Conservation (phyloP, 2,888 invertebrate species). For the Andrena dorsata region DNA sequence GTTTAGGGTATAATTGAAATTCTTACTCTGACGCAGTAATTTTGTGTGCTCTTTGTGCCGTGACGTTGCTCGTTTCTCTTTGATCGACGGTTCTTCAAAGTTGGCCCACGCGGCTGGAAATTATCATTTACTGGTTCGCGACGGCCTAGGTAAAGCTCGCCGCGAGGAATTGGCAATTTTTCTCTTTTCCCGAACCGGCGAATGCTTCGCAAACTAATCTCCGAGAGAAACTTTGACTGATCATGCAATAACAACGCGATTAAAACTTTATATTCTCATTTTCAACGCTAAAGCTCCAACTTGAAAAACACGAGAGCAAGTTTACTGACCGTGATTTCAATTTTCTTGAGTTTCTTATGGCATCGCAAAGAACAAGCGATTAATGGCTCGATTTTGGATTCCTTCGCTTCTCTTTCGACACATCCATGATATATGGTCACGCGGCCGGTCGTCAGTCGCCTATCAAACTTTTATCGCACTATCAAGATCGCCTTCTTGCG, state of each 20-base stretch:
- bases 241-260: background rate
- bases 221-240: background rate
- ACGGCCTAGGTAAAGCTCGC: background rate
- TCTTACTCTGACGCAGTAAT: conserved; percentile 67
- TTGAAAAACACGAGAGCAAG: too few species aligned
- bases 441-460: background rate
- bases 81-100: conserved; percentile 67
- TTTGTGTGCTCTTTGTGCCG: conserved; percentile 62
- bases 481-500: conserved; percentile 9
- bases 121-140: conserved; percentile 56
- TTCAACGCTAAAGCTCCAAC: background rate
- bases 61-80: conserved; percentile 47
- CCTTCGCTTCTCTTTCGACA: background rate
- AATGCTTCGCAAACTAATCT: background rate
- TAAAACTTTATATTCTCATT: background rate
- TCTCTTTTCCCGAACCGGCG: background rate
- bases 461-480: conserved; percentile 31
- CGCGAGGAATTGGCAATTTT: conserved; percentile 20
- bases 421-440: background rate
- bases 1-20: conserved; percentile 67
- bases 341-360: background rate
- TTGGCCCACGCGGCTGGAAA: conserved; percentile 52
- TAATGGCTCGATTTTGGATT: background rate
- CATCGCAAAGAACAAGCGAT: background rate
- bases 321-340: background rate